Base-by-base conservation (phyloP, 2,113 vertebrate species). In the Perognathus longimembris region DNA sequence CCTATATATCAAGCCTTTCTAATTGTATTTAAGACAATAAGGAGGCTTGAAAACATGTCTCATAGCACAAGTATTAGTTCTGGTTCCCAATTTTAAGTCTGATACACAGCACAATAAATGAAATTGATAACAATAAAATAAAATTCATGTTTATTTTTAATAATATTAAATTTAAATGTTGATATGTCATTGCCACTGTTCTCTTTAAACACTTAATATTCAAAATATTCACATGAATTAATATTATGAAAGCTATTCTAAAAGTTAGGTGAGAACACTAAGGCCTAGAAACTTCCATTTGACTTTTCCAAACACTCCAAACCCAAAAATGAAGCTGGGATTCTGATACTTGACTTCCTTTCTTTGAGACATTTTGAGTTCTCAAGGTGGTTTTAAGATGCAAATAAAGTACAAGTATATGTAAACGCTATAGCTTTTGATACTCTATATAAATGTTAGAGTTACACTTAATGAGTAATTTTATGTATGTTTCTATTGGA, bases 191-290 rank as follows among this genome's bases (percentile, higher is more conserved):
- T 3, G 30, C 5, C 30, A 86, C 26, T 30, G 77, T 61, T 34
- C 70, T 85, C 30, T 38, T 57, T 85, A 61, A 79, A 73, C n/a
- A 74, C 74, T 84, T 81, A 84, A 66, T 59, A 69, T 77, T 92
- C 30, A 61, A 12, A 86, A 67, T 34, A 89, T 59, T 83, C 4
- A 26, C 38, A 85, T 0, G 7, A 89, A 38, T 32, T 61, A 71
- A 5, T 78, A 77, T 85, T 89, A 22, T 28, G 17, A 45, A 78
- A 50, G 45, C 45, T 45, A 45, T 45, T 30, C 50, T 81, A 66
- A 78, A 77, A 38, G 20, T 59, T 22, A n/a, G n/a, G n/a, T n/a
- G n/a, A 38, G 6, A 64, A 67, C 26, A 79, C 11, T 42, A 70
- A 32, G 71, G 24, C 36, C 54, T 42, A 71, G 86, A 57, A 77